Conservation (phyloP, 53 echinoderm and acorn worm species). For the Arbacia lixula region DNA sequence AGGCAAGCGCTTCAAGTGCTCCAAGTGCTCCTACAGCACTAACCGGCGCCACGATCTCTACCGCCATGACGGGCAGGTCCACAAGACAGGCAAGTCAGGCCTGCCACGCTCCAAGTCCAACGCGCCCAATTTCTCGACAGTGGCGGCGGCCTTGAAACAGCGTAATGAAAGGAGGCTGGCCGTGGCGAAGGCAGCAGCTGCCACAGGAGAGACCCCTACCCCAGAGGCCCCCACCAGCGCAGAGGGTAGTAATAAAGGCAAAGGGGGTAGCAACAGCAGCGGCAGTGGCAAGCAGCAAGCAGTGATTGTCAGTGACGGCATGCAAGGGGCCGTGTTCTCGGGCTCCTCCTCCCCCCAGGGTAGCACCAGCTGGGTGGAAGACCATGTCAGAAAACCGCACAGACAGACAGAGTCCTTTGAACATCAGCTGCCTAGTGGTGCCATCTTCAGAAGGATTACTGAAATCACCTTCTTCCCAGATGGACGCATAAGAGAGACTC, state of each 20-base stretch:
- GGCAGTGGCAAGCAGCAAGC: not conserved
- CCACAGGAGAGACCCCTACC: too few relatives aligned
- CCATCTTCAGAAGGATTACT: conserved; percentile 51
- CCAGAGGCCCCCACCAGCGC: conserved; percentile 6
- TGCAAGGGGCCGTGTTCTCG: conserved; percentile 43
- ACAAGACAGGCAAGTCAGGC: not conserved
- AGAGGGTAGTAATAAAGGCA: not conserved
- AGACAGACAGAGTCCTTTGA: conserved; percentile 53
- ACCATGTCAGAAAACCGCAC: conserved; percentile 15
- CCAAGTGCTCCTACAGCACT: conserved; percentile 48
- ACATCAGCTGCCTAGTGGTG: conserved; percentile 52
- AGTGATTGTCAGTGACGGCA: conserved; percentile 41
- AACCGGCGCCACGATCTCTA: conserved; percentile 47
- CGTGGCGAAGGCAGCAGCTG: not conserved
- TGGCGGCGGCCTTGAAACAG: conserved; percentile 30
- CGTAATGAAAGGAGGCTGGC: conserved; percentile 4
- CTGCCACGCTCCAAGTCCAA: not conserved
- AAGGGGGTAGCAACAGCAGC: not conserved
- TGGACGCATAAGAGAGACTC: conserved; percentile 54
- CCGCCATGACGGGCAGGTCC: conserved; percentile 47
- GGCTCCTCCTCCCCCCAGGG: not conserved
- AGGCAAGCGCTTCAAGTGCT: conserved; percentile 55
- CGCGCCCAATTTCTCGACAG: not conserved
- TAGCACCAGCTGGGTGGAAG: conserved; percentile 2
- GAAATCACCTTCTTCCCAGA: conserved; percentile 55